Evolutionary conservation across 2,797 vertebrate species (phyloP), one percentile per base, ranked within the genome.

Genomic region (Brachyalestes nurse): DNA sequence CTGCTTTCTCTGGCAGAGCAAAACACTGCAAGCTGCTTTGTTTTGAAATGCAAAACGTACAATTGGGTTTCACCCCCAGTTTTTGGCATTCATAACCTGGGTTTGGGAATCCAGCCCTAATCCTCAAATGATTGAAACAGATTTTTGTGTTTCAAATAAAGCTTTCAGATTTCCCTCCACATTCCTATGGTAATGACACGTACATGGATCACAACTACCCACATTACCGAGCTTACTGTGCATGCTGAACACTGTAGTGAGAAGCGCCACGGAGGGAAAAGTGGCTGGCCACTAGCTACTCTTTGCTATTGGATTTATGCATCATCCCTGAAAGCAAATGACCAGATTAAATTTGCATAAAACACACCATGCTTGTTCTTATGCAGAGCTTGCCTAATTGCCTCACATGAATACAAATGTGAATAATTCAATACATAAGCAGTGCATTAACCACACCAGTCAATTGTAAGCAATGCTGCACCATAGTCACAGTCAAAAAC

Each of bases 301-400:
- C 45, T 42, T 74, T 55, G 23, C 76, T 79, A 66, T 67, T 67
- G 77, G 85, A 87, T 89, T 84, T 75, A 77, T 75, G 17, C 67
- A 84, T 82, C 83, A 82, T 89, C 80, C 77, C 84, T 79, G 23
- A 86, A 86, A 90, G 82, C 74, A 81, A 88, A 90, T 80, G 70
- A 84, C 21, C 65, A 83, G 83, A 91, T 88, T 86, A 84, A 62
- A 89, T 25, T 82, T 73, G 66, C 16, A 57, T 84, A 88, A 83
- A 86, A 84, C 81, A 77, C 58, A 75, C 49, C 8, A 55, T 64
- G 28, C 64, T 79, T 83, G 84, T 53, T 70, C 69, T 69, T 49
- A 66, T 55, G 25, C 6, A 72, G 71, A 34, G 61, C 77, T 21
- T 21, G 6, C 62, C 61, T 81, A 69, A 81, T 75, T 83, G 82